These are phyloP conservation scores for Argyrosomus japonicus DNA, from an alignment of 2,113 vertebrate genomes.

Conservation along the genomic window DNA sequence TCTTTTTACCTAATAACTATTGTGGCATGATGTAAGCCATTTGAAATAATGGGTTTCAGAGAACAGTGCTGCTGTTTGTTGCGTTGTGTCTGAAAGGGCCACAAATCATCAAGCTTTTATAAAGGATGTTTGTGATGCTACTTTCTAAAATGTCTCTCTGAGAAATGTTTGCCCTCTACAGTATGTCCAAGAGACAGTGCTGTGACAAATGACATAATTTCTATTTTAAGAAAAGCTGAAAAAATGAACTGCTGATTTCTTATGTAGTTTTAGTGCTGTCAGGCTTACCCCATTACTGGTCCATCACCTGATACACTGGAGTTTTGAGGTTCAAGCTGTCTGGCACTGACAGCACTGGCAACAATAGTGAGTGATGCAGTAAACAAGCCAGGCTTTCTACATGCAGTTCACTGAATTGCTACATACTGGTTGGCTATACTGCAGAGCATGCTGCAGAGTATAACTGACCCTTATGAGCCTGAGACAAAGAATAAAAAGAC, in stretches of 20 bases:
- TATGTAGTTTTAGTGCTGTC: conserved; percentile 2
- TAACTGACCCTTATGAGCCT: background rate
- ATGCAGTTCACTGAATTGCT: background rate
- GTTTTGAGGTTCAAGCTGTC: background rate
- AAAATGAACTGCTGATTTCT: background rate
- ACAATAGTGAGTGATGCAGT: background rate
- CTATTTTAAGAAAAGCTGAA: conserved; percentile 6
- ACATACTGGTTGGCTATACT: too few relatives aligned
- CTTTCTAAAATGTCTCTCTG: background rate
- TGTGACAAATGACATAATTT: background rate
- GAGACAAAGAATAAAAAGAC: background rate
- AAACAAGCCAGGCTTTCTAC: background rate
- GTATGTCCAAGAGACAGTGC: too few relatives aligned
- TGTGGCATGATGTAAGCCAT: too few relatives aligned
- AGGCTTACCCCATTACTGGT: background rate
- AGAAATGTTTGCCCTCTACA: too few relatives aligned
- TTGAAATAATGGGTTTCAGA: too few relatives aligned
- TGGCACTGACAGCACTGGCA: background rate
- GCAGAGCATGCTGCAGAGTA: background rate
- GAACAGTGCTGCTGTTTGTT: too few relatives aligned
- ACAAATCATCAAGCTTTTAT: too few relatives aligned
- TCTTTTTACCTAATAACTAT: too few relatives aligned
- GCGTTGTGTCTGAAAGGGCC: too few relatives aligned
- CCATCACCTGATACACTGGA: conserved; percentile 7
- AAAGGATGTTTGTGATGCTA: background rate